Conservation (phyloP, 2,888 invertebrate species). For the Eilema griseolum region DNA sequence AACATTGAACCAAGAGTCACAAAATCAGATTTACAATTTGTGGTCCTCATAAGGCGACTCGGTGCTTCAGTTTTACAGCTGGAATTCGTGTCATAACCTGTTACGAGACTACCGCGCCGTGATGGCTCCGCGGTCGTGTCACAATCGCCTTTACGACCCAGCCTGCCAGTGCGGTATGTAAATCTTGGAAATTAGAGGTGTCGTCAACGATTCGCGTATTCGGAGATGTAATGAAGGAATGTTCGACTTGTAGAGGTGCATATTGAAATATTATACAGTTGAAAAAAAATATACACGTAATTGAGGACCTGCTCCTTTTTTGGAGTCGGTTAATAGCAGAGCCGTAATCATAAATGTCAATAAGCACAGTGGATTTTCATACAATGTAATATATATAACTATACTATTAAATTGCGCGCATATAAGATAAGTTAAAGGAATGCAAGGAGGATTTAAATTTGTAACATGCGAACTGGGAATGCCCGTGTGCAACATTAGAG, state of each 20-base stretch:
- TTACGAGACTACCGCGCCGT: slow-evolving; percentile 31
- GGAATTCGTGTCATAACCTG: slow-evolving; percentile 30
- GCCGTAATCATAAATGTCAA: too few relatives aligned
- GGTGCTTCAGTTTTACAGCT: slow-evolving; percentile 44
- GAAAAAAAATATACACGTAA: too few relatives aligned
- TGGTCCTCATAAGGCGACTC: slow-evolving; percentile 26
- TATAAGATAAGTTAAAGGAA: too few relatives aligned
- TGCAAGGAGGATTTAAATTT: too few relatives aligned
- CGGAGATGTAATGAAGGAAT: slow-evolving; percentile 16
- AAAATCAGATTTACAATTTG: slow-evolving; percentile 36
- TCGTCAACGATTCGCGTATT: slow-evolving; percentile 30
- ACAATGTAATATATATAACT: too few relatives aligned
- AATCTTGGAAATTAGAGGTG: slow-evolving; percentile 39
- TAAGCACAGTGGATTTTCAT: too few relatives aligned
- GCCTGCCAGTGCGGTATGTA: slow-evolving; percentile 39
- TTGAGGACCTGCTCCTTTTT: too few relatives aligned
- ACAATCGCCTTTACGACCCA: slow-evolving; percentile 46
- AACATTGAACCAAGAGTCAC: slow-evolving; percentile 21
- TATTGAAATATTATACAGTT: too few relatives aligned
- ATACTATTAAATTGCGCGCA: too few relatives aligned
- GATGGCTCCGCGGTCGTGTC: slow-evolving; percentile 28
- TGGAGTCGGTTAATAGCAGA: too few relatives aligned
- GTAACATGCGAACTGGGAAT: too few relatives aligned
- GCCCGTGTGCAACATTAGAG: too few relatives aligned
- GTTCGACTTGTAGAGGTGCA: neutral